phyloP scores from a whole-genome alignment of 2,113 vertebrate species.

The Indri indri region DNA sequence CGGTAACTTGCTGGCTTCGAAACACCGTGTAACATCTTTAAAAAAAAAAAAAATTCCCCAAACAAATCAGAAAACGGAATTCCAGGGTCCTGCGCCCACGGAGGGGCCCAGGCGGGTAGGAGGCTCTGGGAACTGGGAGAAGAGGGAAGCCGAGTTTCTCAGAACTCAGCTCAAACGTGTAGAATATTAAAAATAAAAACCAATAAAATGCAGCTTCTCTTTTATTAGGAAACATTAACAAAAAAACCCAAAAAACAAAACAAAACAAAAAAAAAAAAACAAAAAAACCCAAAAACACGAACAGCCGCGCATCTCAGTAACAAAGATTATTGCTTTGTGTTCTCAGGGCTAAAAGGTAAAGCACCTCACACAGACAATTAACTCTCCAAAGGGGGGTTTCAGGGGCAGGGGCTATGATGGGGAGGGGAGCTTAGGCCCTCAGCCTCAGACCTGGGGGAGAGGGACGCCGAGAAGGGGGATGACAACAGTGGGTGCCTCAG shows the following conservation, averaged over 20 bases:
- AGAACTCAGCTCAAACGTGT: conserved; percentile 81
- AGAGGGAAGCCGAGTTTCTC: conserved; percentile 78
- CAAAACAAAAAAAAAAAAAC: conserved; percentile 63
- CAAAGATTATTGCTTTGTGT: conserved; percentile 93
- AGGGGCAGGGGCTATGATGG: conserved; percentile 1
- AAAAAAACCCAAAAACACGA: conserved; percentile 69
- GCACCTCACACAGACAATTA: conserved; percentile 84
- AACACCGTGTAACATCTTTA: conserved; percentile 87
- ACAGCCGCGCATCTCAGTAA: conserved; percentile 89
- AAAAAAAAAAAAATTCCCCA: conserved; percentile 78
- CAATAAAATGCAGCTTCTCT: conserved; percentile 87
- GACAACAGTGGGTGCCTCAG: conserved; percentile 73
- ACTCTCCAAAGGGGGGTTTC: conserved; percentile 83
- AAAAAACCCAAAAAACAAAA: conserved; percentile 44
- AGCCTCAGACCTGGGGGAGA: conserved; percentile 62
- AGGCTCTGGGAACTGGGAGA: conserved; percentile 62
- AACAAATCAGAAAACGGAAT: conserved; percentile 85
- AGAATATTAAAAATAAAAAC: conserved; percentile 89
- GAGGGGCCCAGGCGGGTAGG: conserved; percentile 75
- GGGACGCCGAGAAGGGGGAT: conserved; percentile 65
- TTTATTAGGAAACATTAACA: conserved; percentile 87
- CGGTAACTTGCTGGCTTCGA: conserved; percentile 89
- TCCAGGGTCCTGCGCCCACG: conserved; percentile 75
- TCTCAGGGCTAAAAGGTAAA: conserved; percentile 86
- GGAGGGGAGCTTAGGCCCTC: conserved; percentile 38